phyloP scores from a whole-genome alignment of 2,113 vertebrate genomes.

The Lepus europaeus region DNA sequence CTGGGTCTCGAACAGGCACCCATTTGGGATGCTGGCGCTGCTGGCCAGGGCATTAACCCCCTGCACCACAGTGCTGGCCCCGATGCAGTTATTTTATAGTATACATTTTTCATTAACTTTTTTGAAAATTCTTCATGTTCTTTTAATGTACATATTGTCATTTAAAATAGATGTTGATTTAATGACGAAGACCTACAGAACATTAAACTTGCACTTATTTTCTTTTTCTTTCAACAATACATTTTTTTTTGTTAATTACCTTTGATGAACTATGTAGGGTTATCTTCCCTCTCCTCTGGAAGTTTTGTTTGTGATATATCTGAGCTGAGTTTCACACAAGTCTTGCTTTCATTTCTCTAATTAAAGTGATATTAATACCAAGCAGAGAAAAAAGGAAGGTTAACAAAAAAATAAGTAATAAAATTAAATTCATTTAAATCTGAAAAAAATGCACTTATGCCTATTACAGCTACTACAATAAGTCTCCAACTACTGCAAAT shows the following conservation, averaged over 20 bases:
- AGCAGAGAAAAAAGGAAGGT: not conserved
- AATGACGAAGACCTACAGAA: not conserved
- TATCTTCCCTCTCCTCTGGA: not conserved
- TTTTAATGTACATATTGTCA: not conserved
- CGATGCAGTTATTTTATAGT: too few species aligned
- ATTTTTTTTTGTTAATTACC: constrained; percentile 8
- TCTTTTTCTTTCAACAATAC: not conserved
- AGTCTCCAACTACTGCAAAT: not conserved
- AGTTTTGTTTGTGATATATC: constrained; percentile 8
- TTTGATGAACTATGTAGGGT: constrained; percentile 25
- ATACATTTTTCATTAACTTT: too few species aligned
- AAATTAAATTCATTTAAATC: not conserved
- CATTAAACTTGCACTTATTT: constrained; percentile 15
- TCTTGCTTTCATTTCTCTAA: constrained; percentile 35
- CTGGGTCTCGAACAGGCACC: too few species aligned
- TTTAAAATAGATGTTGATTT: constrained; percentile 39
- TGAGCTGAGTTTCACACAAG: not conserved
- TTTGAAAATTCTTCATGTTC: not conserved
- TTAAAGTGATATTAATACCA: constrained; percentile 38
- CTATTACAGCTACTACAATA: not conserved
- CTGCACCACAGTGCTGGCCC: too few species aligned
- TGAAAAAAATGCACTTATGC: not conserved
- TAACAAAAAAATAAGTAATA: constrained; percentile 16
- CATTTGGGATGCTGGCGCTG: too few species aligned
- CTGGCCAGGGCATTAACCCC: too few species aligned